Conservation (phyloP, 2,888 invertebrate species). For the Hemistola chrysoprasaria region DNA sequence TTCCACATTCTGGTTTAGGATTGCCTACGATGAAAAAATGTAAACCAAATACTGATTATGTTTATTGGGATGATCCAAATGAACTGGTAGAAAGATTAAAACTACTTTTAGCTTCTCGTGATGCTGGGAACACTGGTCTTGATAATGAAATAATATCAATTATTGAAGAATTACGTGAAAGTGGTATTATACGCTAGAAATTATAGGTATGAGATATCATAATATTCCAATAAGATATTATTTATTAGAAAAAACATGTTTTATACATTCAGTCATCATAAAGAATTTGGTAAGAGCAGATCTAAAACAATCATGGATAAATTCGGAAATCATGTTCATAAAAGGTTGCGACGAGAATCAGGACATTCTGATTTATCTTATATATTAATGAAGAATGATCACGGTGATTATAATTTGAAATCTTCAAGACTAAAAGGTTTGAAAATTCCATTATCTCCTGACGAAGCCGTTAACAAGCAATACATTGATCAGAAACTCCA, state of each 20-base stretch:
- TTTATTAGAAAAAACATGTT: too few species aligned
- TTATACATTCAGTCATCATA: too few species aligned
- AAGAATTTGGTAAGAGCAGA: too few species aligned
- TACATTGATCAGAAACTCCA: too few species aligned
- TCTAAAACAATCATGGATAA: slow-evolving; percentile 3
- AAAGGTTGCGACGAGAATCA: neutral
- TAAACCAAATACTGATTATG: slow-evolving; percentile 12
- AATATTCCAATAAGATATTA: too few species aligned
- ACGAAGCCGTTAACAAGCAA: too few species aligned
- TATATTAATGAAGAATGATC: neutral
- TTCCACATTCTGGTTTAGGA: neutral
- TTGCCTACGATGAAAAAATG: slow-evolving; percentile 12
- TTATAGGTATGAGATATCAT: slow-evolving; percentile 5
- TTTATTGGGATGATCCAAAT: slow-evolving; percentile 32
- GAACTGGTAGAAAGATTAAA: slow-evolving; percentile 29
- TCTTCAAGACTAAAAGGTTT: neutral
- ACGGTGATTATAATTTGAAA: neutral
- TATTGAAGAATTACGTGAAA: slow-evolving; percentile 25
- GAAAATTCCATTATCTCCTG: too few species aligned
- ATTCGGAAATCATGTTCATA: slow-evolving; percentile 3
- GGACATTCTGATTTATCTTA: neutral
- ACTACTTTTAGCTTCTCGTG: slow-evolving; percentile 26
- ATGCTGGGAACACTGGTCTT: slow-evolving; percentile 16
- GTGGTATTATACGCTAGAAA: slow-evolving; percentile 9
- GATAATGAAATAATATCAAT: slow-evolving; percentile 46